phyloP scores from a whole-genome alignment of 2,113 vertebrate genomes.

The Paramisgurnus dabryanus region DNA sequence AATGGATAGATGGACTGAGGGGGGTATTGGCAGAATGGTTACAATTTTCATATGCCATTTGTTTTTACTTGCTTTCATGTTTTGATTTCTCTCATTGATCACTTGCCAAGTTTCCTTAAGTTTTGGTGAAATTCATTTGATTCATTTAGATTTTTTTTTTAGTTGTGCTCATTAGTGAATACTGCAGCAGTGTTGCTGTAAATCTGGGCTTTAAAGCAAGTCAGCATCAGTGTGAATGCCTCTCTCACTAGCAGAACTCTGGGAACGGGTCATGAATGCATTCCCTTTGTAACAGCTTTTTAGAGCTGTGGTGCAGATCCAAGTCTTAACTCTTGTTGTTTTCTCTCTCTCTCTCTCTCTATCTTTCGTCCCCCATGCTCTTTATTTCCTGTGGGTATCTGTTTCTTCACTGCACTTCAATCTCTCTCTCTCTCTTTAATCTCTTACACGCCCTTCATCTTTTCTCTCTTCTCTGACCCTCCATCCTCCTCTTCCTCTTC shows the following conservation, averaged over 20 bases:
- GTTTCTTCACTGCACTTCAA: conserved; percentile 4
- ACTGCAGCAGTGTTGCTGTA: neutral
- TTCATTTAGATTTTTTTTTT: conserved; percentile 1
- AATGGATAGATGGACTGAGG: too few relatives aligned
- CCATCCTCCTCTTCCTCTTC: conserved; percentile 23
- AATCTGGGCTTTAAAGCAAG: neutral
- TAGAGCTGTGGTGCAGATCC: conserved; percentile 12
- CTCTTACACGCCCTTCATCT: conserved; percentile 7
- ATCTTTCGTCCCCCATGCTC: neutral
- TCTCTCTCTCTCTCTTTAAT: conserved; percentile 18
- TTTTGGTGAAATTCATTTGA: neutral
- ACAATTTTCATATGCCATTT: neutral
- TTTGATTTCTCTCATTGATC: conserved; percentile 17
- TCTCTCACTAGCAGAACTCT: conserved; percentile 3
- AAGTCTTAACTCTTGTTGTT: conserved; percentile 22
- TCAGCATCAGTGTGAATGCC: neutral
- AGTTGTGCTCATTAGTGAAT: neutral
- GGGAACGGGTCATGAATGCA: conserved; percentile 32
- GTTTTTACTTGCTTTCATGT: neutral
- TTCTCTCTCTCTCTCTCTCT: conserved; percentile 38
- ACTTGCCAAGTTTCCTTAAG: neutral
- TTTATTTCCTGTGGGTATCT: conserved; percentile 31
- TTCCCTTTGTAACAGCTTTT: conserved; percentile 20
- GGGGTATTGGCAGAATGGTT: too few relatives aligned
- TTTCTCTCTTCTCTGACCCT: conserved; percentile 5